Evolutionary conservation across 2,888 invertebrate genomes (phyloP), one percentile per base, ranked within the genome.

Genomic region (Cryptus viduatorius): DNA sequence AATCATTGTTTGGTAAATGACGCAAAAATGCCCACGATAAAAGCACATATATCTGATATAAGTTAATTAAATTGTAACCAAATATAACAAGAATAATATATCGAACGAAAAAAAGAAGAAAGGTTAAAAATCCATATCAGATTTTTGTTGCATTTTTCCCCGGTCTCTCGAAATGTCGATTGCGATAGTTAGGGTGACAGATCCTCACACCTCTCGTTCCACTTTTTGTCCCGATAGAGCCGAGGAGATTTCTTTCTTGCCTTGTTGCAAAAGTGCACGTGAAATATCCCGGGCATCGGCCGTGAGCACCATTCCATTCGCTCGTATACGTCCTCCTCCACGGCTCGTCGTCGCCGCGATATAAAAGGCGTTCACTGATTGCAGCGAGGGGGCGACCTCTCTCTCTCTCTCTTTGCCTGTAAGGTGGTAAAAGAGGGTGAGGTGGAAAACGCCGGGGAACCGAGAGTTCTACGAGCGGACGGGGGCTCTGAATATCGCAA

Each of bases 221-320:
- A 31, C 50, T 31, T 88, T 86, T 89, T 86, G 88, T 87, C 86
- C 90, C 84, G 71, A 61, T 59, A 71, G 76, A 81, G 71, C 76
- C 37, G 61, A 59, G 37, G 37, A 37, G 4, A 46, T 46, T 71
- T 64, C 64, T 56, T 81, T 71, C 76, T 78, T 78, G 16, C 12
- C 53, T 69, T 59, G 31, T 81, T 69, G 75, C 73, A 73, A 75
- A 79, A 84, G 81, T 81, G 69, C 78, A 77, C 71, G 81, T 75
- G 56, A 81, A 81, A 78, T 31, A 64, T 72, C 44, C 56, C 46
- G 61, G 42, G 48, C 73, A 73, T 69, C 61, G 76, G 50, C 48
- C 59, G 10, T 78, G 65, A 84, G 71, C 71, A 59, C 59, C 50
- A n/a, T 73, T 81, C 61, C 73, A 29, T 42, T 50, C 68, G 50